A percentile compares a stretch with the other conserved stretches of the same genome.
phyloP scores from a whole-genome alignment of 2,113 vertebrate genomes.

The Cebidichthys violaceus region DNA sequence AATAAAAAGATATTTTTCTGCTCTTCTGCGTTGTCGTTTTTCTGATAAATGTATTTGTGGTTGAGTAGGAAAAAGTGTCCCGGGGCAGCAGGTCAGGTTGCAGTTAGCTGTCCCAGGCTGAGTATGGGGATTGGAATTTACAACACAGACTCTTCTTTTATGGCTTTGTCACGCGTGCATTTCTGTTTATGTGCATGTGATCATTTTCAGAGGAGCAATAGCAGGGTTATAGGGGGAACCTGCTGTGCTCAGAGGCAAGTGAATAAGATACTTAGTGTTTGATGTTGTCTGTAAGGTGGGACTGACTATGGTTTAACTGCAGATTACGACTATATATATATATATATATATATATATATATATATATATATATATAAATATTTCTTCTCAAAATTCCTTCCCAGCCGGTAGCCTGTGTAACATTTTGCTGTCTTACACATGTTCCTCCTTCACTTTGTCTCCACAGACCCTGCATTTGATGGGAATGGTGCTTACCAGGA shows the following conservation, averaged over 20 bases:
- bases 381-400: background rate
- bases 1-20: background rate
- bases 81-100: conserved; percentile 35
- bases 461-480: conserved; percentile 75
- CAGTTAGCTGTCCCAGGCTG: conserved; percentile 28
- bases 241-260: conserved; percentile 24
- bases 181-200: conserved; percentile 33
- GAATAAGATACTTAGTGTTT: background rate
- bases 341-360: too few relatives aligned
- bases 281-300: background rate
- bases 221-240: background rate
- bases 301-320: background rate
- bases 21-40: background rate
- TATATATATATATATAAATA: background rate
- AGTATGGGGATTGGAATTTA: conserved; percentile 64
- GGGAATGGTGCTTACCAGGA: conserved; percentile 86
- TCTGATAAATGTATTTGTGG: conserved; percentile 7
- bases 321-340: background rate
- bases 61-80: conserved; percentile 21
- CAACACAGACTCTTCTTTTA: conserved; percentile 50
- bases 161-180: conserved; percentile 40
- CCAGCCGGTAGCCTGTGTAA: background rate
- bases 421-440: background rate
- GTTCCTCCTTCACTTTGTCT: background rate
- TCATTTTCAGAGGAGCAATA: conserved; percentile 25